Conservation (phyloP, 2,797 vertebrate species). For the Cyprinella venusta region DNA sequence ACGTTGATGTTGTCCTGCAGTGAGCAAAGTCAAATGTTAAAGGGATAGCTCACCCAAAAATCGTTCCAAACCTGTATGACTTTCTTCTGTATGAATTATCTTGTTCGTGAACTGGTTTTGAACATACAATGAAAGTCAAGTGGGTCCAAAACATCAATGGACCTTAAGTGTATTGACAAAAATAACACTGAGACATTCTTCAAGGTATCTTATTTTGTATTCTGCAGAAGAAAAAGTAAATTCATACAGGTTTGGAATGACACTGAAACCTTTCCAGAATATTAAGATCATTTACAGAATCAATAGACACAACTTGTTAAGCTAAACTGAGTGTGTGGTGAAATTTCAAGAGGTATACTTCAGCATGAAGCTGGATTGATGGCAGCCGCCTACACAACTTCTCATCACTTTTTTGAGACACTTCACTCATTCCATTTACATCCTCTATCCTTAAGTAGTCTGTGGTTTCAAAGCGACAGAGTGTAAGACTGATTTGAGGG, state of each 20-base stretch:
- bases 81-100: neutral
- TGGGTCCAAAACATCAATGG: neutral
- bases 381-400: constrained; percentile 33
- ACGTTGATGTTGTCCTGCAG: constrained; percentile 95
- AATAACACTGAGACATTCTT: neutral
- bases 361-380: constrained; percentile 24
- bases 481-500: constrained; percentile 11
- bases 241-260: neutral
- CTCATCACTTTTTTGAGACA: constrained; percentile 47
- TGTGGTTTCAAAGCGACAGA: neutral
- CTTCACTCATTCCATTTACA: constrained; percentile 28
- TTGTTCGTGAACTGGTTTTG: neutral
- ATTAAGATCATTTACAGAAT: constrained; percentile 30
- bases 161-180: neutral
- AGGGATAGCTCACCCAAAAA: neutral
- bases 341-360: constrained; percentile 24
- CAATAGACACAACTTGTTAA: constrained; percentile 16
- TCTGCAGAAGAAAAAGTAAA: neutral
- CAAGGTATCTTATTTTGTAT: neutral
- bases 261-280: neutral
- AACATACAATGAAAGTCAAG: neutral
- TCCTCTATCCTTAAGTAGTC: constrained; percentile 30
- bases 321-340: constrained; percentile 17
- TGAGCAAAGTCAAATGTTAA: constrained; percentile 9
- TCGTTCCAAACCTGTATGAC: neutral